A percentile compares a stretch with the other conserved stretches of the same genome.
These are phyloP conservation scores for Hypotaenidia okinawae DNA, from an alignment of 2,797 vertebrate genomes.

Conservation along the genomic window DNA sequence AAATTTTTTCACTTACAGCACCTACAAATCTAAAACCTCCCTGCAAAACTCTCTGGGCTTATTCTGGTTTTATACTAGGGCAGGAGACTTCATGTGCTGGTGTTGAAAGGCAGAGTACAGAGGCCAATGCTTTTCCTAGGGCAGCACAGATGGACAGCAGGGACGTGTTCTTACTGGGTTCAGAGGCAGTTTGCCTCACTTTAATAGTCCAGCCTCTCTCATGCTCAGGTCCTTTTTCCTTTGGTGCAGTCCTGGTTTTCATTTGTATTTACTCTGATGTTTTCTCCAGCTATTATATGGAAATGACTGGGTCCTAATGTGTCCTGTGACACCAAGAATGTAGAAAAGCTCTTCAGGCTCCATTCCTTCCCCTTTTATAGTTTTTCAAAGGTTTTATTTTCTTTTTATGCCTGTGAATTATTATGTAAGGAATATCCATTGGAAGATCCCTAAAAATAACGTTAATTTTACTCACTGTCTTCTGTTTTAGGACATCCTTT, in stretches of 20 bases:
- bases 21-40: neutral
- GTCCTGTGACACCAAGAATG: neutral
- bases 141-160: neutral
- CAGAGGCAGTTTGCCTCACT: neutral
- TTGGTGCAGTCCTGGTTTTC: neutral
- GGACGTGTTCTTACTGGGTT: neutral
- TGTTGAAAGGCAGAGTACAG: neutral
- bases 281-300: neutral
- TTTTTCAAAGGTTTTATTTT: neutral
- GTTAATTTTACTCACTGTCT: neutral
- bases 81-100: neutral
- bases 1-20: neutral
- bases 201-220: neutral
- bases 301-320: neutral
- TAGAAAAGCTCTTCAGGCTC: neutral
- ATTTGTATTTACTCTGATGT: neutral
- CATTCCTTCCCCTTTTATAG: neutral
- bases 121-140: neutral
- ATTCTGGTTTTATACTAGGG: neutral
- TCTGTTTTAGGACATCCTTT: neutral
- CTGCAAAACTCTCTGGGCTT: neutral
- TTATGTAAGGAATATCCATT: neutral
- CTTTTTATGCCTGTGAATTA: neutral
- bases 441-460: neutral
- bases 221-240: neutral